phyloP scores from a whole-genome alignment of 2,888 invertebrate genomes.

The Tiliacea citrago region DNA sequence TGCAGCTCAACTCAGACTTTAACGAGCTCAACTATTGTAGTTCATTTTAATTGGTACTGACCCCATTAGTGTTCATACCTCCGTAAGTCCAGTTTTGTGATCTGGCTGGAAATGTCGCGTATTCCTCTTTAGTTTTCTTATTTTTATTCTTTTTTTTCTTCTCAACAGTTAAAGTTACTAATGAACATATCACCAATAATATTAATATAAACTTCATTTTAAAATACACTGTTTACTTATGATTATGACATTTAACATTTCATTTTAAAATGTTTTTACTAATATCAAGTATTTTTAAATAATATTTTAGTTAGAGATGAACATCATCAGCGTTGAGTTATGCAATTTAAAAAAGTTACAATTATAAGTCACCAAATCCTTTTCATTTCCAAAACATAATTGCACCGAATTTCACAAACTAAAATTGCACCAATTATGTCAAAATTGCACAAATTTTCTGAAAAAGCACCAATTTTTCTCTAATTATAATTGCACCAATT shows the following conservation, averaged over 20 bases:
- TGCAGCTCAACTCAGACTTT: no score
- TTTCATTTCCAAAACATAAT: background rate
- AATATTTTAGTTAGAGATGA: background rate
- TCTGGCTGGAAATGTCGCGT: background rate
- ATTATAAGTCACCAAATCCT: background rate
- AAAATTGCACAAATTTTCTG: constrained; percentile 5
- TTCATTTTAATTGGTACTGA: no score
- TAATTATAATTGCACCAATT: background rate
- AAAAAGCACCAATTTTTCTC: background rate
- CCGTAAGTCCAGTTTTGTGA: constrained; percentile 38
- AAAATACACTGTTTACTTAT: background rate
- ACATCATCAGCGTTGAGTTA: background rate
- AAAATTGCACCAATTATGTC: constrained; percentile 4
- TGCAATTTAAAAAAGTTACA: background rate
- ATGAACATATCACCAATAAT: constrained; percentile 35
- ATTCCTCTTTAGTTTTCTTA: constrained; percentile 40
- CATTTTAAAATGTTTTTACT: background rate
- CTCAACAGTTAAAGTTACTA: constrained; percentile 35
- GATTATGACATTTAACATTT: background rate
- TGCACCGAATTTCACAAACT: background rate
- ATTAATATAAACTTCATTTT: constrained; percentile 51
- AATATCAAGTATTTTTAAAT: background rate
- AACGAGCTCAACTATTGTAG: no score
- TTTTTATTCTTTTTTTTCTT: constrained; percentile 46
- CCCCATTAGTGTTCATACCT: constrained; percentile 31